A percentile compares a stretch with the other conserved stretches of the same genome.
Conservation (phyloP, 2,888 invertebrate genomes). For the Cosmia pyralina region DNA sequence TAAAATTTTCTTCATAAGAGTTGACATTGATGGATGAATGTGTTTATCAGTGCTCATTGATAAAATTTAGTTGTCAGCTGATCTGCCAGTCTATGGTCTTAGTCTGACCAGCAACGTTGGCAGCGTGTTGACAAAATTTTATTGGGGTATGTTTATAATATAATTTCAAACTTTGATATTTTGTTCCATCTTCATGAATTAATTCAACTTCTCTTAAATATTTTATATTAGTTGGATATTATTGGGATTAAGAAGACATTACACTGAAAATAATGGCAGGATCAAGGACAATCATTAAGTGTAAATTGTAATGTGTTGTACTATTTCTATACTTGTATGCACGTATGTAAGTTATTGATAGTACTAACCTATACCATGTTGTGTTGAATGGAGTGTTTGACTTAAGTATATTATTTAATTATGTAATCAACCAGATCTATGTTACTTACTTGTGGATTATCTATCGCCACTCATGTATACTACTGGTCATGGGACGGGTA, state of each 20-base stretch:
- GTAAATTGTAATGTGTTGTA: not conserved
- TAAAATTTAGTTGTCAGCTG: slow-evolving; percentile 72
- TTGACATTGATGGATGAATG: slow-evolving; percentile 79
- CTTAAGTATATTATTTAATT: slow-evolving; percentile 9
- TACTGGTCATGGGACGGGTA: not conserved
- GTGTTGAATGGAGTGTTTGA: not conserved
- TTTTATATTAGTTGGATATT: not conserved
- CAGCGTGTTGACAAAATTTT: not conserved
- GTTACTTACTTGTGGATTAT: not conserved
- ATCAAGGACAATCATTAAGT: slow-evolving; percentile 31
- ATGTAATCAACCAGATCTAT: not conserved
- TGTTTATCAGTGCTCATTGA: slow-evolving; percentile 71
- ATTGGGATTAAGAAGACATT: not conserved
- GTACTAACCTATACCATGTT: not conserved
- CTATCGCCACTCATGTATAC: not conserved
- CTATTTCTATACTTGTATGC: not conserved
- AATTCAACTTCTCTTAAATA: not conserved
- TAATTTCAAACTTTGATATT: not conserved
- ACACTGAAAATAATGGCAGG: slow-evolving; percentile 37
- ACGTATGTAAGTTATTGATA: not conserved
- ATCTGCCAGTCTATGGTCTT: slow-evolving; percentile 60
- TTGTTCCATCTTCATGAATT: not conserved
- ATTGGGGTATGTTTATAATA: slow-evolving; percentile 38
- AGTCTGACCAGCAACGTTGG: slow-evolving; percentile 19
- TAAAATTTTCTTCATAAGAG: slow-evolving; percentile 29